Conservation (phyloP, 2,797 vertebrate genomes). For the Trichosurus vulpecula region DNA sequence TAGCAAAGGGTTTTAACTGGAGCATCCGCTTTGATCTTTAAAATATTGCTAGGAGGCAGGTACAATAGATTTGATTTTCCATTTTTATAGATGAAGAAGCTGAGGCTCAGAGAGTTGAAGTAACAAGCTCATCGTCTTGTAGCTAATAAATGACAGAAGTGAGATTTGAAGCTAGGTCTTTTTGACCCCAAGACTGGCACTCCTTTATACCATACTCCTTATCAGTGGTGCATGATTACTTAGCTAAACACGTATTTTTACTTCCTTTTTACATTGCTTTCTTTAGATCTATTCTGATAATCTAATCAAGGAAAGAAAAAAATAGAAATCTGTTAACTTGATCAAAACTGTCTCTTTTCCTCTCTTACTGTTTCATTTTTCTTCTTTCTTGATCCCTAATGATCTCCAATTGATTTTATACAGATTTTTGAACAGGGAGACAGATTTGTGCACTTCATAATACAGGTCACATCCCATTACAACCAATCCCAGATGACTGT, state of each 20-base stretch:
- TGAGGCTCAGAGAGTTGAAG: not conserved
- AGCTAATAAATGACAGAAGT: not conserved
- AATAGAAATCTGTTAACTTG: not conserved
- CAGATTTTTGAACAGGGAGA: not conserved
- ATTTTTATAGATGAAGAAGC: not conserved
- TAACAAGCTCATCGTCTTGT: not conserved
- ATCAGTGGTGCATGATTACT: not conserved
- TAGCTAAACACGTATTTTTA: not conserved
- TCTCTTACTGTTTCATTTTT: not conserved
- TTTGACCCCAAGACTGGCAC: not conserved
- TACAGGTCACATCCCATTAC: not conserved
- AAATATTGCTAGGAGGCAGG: not conserved
- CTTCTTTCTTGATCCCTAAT: not conserved
- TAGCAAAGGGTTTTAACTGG: not conserved
- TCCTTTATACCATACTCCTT: not conserved
- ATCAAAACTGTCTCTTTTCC: not conserved
- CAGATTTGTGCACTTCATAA: not conserved
- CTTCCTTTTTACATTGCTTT: not conserved
- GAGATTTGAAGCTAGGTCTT: not conserved
- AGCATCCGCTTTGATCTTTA: not conserved
- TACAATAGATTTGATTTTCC: not conserved
- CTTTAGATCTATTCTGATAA: not conserved
- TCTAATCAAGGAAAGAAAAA: slow-evolving; percentile 29
- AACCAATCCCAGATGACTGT: not conserved
- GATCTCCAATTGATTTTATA: not conserved